Conservation (phyloP, 1,140 invertebrate genomes). For the Cyrtorhinus lividipennis region DNA sequence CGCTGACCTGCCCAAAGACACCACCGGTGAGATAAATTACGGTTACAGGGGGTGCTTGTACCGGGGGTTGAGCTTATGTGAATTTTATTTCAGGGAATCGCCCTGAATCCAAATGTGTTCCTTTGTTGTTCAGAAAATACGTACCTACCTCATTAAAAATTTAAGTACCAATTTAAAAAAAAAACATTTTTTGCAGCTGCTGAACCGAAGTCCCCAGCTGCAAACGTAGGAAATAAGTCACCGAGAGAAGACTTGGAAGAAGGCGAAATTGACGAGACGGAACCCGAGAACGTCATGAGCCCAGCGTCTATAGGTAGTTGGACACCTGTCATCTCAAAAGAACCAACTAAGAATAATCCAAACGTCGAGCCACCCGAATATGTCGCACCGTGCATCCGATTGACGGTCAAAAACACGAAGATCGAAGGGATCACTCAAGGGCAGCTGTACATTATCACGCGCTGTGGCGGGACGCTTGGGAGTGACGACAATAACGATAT, state of each 20-base stretch:
- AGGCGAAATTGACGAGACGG: not conserved
- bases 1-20: not conserved
- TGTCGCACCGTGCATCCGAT: slow-evolving; percentile 59
- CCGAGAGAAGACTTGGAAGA: not conserved
- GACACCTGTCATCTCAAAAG: not conserved
- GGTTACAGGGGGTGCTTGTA: not conserved
- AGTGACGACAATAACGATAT: slow-evolving; percentile 62
- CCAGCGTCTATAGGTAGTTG: not conserved
- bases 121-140: not conserved
- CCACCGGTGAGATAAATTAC: not conserved
- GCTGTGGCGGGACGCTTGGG: slow-evolving; percentile 69
- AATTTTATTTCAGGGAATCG: not conserved
- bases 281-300: not conserved
- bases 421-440: slow-evolving; percentile 53
- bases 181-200: too few species aligned
- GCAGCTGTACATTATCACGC: slow-evolving; percentile 69
- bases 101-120: not conserved
- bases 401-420: slow-evolving; percentile 66
- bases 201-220: too few species aligned
- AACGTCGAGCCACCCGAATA: slow-evolving; percentile 4
- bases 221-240: too few species aligned
- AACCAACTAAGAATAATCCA: not conserved
- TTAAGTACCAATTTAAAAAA: too few species aligned
- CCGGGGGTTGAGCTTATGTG: not conserved
- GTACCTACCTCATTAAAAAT: too few species aligned